These are phyloP conservation scores for Hydroisotoma schaefferi DNA, from an alignment of 2,888 invertebrate genomes.

Conservation along the genomic window DNA sequence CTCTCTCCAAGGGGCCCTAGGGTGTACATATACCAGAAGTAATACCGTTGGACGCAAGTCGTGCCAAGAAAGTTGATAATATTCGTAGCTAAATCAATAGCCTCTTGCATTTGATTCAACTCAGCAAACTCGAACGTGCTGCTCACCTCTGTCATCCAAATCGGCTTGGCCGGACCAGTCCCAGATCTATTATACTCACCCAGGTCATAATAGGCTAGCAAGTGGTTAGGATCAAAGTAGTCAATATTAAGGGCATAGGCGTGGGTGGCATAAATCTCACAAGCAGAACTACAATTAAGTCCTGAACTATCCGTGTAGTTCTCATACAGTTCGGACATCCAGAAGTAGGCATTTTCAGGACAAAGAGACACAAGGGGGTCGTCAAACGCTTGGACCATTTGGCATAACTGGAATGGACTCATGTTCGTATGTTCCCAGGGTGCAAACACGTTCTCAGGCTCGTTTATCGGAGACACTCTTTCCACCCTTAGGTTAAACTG, in stretches of 20 bases:
- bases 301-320: conserved; percentile 18
- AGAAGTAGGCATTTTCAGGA: conserved; percentile 40
- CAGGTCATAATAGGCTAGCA: conserved; percentile 34
- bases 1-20: conserved; percentile 30
- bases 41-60: conserved; percentile 40
- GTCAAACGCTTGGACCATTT: conserved; percentile 21
- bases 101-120: conserved; percentile 35
- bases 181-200: conserved; percentile 9
- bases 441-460: conserved; percentile 40
- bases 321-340: conserved; percentile 30
- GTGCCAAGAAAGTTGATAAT: conserved; percentile 35
- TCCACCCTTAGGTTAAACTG: conserved; percentile 32
- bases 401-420: conserved; percentile 25
- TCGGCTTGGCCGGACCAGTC: conserved; percentile 17
- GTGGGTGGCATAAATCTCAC: conserved; percentile 28
- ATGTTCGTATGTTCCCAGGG: conserved; percentile 37
- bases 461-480: conserved; percentile 36
- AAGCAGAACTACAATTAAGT: conserved; percentile 17
- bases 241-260: conserved; percentile 33
- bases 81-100: conserved; percentile 31
- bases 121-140: conserved; percentile 26
- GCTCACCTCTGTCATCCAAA: conserved; percentile 42
- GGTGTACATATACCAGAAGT: conserved; percentile 35
- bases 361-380: conserved; percentile 36
- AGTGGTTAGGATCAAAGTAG: conserved; percentile 15